A percentile compares a stretch with the other conserved stretches of the same genome.
phyloP scores from a whole-genome alignment of 2,888 invertebrate species.

The Lycocerus yunnanus region DNA sequence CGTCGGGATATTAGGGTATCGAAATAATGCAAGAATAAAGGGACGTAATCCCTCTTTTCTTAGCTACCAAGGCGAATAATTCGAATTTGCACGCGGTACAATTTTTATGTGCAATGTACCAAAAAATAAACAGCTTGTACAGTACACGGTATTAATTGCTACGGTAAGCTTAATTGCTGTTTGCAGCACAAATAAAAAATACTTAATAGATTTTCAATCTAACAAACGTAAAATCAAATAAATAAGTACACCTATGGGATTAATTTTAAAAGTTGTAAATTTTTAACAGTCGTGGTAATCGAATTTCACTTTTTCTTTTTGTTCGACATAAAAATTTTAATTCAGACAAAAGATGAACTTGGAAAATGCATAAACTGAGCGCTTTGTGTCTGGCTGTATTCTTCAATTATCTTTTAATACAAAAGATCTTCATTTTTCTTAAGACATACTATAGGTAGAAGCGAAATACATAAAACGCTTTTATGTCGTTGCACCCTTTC shows the following conservation, averaged over 20 bases:
- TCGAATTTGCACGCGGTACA: slow-evolving; percentile 1
- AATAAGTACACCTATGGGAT: neutral
- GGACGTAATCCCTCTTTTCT: slow-evolving; percentile 31
- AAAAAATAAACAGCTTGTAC: slow-evolving; percentile 8
- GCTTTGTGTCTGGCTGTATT: neutral
- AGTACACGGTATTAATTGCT: neutral
- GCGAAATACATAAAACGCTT: slow-evolving; percentile 29
- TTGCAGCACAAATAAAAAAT: neutral
- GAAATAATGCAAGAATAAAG: slow-evolving; percentile 27
- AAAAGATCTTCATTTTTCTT: slow-evolving; percentile 5
- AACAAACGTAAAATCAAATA: neutral
- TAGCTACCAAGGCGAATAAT: slow-evolving; percentile 27
- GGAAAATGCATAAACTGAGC: neutral
- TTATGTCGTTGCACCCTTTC: slow-evolving; percentile 31
- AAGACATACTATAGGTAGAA: slow-evolving; percentile 8
- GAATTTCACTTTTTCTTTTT: neutral
- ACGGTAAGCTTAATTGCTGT: neutral
- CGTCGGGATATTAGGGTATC: slow-evolving; percentile 25
- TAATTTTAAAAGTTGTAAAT: neutral
- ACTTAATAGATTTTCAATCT: neutral
- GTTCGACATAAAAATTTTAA: neutral
- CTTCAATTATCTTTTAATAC: neutral
- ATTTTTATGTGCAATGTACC: slow-evolving; percentile 4
- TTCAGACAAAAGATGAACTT: neutral
- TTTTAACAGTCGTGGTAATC: neutral